Evolutionary conservation across 2,888 invertebrate species (phyloP), one percentile per base, ranked within the genome.

Genomic region (Cosmopolites sordidus): DNA sequence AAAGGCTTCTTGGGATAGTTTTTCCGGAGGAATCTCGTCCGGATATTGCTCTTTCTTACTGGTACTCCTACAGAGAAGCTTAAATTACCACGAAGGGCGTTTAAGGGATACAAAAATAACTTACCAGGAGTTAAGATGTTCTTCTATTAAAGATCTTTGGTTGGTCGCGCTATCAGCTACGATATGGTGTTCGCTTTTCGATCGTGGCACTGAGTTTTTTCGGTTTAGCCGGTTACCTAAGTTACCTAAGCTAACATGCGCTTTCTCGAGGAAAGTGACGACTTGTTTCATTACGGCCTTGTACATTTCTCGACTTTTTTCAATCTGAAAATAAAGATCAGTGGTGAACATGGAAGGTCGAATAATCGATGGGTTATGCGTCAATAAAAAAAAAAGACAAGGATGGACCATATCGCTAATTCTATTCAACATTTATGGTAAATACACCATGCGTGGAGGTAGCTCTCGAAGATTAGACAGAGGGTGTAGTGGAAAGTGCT

Each of bases 271-370:
- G 69, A 85, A 86, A 55, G 79, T 79, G 39, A 84, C 81, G 60
- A 86, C 82, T 73, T 86, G 85, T 67, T 82, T 82, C 75, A 87
- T 81, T 65, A 86, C 77, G 22, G 84, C 83, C 69, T 83, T 80
- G 71, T 86, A 86, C 86, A 86, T 86, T 70, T 83, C 82, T 58
- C 84, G 78, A 70, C 82, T 85, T 47, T 83, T 78, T 70, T 86
- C 84, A 57, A 82, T 82, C 86, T 86, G 77, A 64, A 79, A 70
- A 33, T 4, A 12, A 33, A 12, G 33, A 33, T n/a, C n/a, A n/a
- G n/a, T n/a, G n/a, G n/a, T n/a, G n/a, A n/a, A n/a, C n/a, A n/a
- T n/a, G n/a, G n/a, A n/a, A n/a, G n/a, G n/a, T n/a, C n/a, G n/a
- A n/a, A n/a, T n/a, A n/a, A n/a, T n/a, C n/a, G n/a, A n/a, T n/a